Evolutionary conservation across 1,140 invertebrate species (phyloP).

Genomic region (Philaenus spumarius): DNA sequence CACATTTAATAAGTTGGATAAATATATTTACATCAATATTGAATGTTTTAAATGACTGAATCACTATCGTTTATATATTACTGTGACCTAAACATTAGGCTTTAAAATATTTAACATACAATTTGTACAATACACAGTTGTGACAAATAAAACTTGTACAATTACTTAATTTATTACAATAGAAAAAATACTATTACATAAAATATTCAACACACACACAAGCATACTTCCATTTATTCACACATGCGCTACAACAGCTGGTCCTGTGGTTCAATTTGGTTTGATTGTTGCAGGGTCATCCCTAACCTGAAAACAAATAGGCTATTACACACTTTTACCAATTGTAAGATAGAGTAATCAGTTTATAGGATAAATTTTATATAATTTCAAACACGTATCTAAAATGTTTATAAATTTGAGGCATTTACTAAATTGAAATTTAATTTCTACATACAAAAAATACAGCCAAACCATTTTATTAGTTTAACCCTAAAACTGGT

Average conservation of each 20-base stretch:
- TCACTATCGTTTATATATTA: conserved; percentile 8
- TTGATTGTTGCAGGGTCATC: not conserved
- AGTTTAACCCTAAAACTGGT: too few relatives aligned
- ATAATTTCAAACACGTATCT: too few relatives aligned
- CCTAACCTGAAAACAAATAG: too few relatives aligned
- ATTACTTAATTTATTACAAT: not conserved
- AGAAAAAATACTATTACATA: conserved; percentile 1
- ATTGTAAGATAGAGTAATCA: too few relatives aligned
- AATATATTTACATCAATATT: conserved; percentile 15
- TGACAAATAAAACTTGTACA: not conserved
- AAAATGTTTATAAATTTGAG: too few relatives aligned
- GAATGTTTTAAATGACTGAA: not conserved
- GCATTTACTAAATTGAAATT: too few relatives aligned
- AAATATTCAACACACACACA: conserved; percentile 1
- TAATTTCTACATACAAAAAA: too few relatives aligned
- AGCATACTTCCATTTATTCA: not conserved
- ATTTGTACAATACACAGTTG: not conserved
- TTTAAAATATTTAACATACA: conserved; percentile 6
- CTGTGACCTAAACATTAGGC: conserved; percentile 15
- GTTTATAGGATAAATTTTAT: too few relatives aligned
- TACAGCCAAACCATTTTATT: too few relatives aligned
- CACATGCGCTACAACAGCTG: not conserved
- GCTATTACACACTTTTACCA: too few relatives aligned
- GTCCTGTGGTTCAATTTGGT: not conserved
- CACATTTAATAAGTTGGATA: conserved; percentile 2